These are phyloP conservation scores for Morpho deidamia DNA, from an alignment of 2,888 invertebrate genomes.

Conservation along the genomic window DNA sequence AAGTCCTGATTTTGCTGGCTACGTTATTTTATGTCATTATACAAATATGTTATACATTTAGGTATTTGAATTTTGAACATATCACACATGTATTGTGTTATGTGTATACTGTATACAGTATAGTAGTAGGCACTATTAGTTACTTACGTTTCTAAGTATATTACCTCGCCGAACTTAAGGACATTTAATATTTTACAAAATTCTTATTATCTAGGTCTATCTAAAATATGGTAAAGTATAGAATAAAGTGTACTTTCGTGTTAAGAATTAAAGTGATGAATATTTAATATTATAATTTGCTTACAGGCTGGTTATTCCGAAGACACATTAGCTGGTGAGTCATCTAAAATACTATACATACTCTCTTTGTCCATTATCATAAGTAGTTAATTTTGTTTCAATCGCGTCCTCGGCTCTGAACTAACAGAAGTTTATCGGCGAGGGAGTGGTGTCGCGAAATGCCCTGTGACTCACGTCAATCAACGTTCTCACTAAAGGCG, in stretches of 20 bases:
- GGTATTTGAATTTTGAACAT: no score
- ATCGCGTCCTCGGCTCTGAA: neutral
- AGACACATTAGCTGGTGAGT: constrained; percentile 95
- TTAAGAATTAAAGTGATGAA: neutral
- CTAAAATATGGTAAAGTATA: constrained; percentile 1
- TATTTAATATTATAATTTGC: constrained; percentile 19
- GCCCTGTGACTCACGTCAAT: constrained; percentile 66
- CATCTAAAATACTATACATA: constrained; percentile 17
- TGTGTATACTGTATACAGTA: no score
- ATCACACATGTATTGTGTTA: no score
- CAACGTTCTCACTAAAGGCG: constrained; percentile 69
- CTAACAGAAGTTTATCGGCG: constrained; percentile 8
- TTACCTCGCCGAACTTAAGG: no score
- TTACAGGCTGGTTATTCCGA: constrained; percentile 92
- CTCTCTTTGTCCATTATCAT: neutral
- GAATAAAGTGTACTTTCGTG: no score
- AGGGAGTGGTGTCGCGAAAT: constrained; percentile 33
- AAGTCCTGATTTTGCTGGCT: no score
- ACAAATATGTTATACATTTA: no score
- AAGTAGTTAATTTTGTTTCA: neutral
- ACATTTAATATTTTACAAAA: no score
- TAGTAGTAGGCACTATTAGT: no score
- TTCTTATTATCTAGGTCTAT: no score
- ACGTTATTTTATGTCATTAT: no score
- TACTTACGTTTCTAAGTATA: no score